Evolutionary conservation across 2,888 invertebrate species (phyloP).

Genomic region (Drosophila nigricruria): DNA sequence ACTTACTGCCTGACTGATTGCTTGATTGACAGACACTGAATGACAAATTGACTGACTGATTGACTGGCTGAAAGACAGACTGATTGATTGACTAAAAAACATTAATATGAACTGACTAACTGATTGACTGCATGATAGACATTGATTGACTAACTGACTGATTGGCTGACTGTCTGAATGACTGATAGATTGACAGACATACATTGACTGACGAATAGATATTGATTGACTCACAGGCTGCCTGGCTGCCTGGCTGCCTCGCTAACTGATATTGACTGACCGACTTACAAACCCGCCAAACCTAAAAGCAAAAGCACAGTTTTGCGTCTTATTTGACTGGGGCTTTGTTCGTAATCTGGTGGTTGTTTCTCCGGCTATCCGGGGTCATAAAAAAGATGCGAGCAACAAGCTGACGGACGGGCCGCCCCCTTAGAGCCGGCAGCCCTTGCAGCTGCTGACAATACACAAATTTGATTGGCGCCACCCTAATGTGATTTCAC

Average conservation of each 20-base stretch:
- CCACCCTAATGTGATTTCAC: constrained; percentile 63
- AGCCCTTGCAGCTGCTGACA: constrained; percentile 44
- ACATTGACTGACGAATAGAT: background rate
- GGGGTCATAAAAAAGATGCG: constrained; percentile 43
- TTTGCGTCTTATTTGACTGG: constrained; percentile 19
- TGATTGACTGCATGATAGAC: background rate
- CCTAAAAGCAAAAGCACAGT: constrained; percentile 28
- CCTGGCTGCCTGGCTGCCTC: background rate
- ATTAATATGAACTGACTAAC: background rate
- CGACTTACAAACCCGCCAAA: constrained; percentile 13
- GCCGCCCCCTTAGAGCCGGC: background rate
- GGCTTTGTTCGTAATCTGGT: constrained; percentile 30
- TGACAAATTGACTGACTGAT: background rate
- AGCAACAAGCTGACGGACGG: constrained; percentile 16
- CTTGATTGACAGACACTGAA: background rate
- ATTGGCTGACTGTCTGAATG: background rate
- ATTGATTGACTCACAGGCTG: background rate
- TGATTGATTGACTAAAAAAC: no score
- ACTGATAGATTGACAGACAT: background rate
- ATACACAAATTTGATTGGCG: constrained; percentile 72
- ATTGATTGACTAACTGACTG: constrained; percentile 2
- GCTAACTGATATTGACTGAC: constrained; percentile 14
- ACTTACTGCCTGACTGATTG: no score
- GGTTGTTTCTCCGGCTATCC: constrained; percentile 36
- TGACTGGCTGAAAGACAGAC: background rate